Conservation (phyloP, 2,888 invertebrate species). For the Synergus gifuensis region DNA sequence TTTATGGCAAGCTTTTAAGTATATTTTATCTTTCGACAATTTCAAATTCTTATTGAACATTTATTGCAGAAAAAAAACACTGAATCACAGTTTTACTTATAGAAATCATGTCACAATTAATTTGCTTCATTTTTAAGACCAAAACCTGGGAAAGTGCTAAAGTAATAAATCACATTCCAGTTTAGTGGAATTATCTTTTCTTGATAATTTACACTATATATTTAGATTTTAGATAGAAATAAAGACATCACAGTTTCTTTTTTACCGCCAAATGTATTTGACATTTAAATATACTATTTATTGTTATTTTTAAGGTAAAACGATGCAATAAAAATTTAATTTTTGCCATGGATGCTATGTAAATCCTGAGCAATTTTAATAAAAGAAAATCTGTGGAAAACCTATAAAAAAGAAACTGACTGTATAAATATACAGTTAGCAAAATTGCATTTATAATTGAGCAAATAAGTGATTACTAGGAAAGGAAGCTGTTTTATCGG, state of each 20-base stretch:
- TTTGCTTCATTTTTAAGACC: neutral
- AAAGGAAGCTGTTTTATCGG: conserved; percentile 4
- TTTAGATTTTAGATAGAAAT: conserved; percentile 6
- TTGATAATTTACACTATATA: conserved; percentile 1
- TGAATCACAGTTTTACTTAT: neutral
- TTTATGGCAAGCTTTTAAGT: neutral
- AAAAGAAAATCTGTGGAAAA: neutral
- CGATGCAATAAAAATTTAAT: neutral
- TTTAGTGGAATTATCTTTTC: neutral
- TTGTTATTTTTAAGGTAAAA: neutral
- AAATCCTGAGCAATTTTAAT: conserved; percentile 13
- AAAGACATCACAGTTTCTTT: neutral
- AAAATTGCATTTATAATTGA: conserved; percentile 13
- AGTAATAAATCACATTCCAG: neutral
- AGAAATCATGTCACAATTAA: neutral
- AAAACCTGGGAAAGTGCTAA: neutral
- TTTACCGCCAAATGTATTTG: neutral
- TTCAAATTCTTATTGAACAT: neutral
- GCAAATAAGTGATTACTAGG: conserved; percentile 2
- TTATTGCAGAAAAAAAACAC: neutral
- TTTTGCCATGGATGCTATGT: neutral
- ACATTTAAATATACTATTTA: conserved; percentile 1
- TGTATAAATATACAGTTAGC: conserved; percentile 16
- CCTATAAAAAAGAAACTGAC: conserved; percentile 18
- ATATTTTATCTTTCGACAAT: neutral